These are phyloP conservation scores for Dysmachus trigonus DNA, from an alignment of 2,888 invertebrate genomes.

Conservation along the genomic window DNA sequence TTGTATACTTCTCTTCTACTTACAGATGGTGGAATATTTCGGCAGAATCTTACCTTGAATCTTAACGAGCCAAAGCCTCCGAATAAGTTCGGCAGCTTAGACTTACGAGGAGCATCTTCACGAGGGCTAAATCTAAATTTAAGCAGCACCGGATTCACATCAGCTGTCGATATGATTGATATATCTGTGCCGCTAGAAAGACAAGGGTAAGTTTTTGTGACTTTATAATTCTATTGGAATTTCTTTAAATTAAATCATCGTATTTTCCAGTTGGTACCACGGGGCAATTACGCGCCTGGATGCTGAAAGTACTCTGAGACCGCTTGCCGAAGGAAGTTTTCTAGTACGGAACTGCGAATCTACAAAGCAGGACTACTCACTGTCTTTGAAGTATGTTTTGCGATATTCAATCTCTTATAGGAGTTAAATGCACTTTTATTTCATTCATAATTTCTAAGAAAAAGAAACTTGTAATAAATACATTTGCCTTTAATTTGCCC, in stretches of 20 bases:
- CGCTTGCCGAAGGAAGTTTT: slow-evolving; percentile 90
- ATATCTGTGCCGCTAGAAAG: slow-evolving; percentile 83
- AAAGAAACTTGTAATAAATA: no score
- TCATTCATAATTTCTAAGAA: no score
- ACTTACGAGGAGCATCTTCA: slow-evolving; percentile 65
- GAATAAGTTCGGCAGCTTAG: slow-evolving; percentile 62
- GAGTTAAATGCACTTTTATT: no score
- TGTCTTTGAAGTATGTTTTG: slow-evolving; percentile 90
- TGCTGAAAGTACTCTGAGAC: slow-evolving; percentile 86
- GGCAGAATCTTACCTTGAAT: slow-evolving; percentile 79
- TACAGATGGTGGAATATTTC: slow-evolving; percentile 68
- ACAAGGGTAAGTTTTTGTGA: slow-evolving; percentile 75
- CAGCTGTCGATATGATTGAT: slow-evolving; percentile 80
- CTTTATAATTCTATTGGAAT: not conserved
- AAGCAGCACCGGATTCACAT: slow-evolving; percentile 61
- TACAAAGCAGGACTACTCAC: slow-evolving; percentile 90
- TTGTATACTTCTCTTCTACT: slow-evolving; percentile 49
- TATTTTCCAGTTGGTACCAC: slow-evolving; percentile 85
- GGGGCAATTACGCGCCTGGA: slow-evolving; percentile 90
- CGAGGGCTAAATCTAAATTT: slow-evolving; percentile 77
- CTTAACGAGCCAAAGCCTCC: slow-evolving; percentile 68
- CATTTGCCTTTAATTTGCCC: no score
- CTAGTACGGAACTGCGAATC: slow-evolving; percentile 94
- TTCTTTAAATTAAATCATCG: not conserved
- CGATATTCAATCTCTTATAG: no score